Conservation (phyloP, 1,140 invertebrate genomes). For the Phocides pigmalion region DNA sequence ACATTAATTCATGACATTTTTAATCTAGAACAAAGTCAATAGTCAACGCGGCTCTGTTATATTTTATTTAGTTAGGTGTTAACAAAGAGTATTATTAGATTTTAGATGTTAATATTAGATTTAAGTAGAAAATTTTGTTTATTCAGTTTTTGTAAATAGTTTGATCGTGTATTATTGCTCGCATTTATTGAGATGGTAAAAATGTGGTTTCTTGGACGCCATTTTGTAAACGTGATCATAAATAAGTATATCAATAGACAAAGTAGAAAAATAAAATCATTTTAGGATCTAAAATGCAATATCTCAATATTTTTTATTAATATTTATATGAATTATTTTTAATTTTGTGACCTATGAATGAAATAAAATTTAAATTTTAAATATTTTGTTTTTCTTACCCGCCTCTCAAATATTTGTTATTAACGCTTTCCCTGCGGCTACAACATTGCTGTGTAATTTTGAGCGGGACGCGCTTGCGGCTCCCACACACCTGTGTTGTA, state of each 20-base stretch:
- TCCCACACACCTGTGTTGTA: no score
- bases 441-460: no score
- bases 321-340: slow-evolving; percentile 28
- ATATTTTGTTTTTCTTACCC: no score
- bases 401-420: no score
- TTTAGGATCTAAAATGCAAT: slow-evolving; percentile 32
- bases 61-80: slow-evolving; percentile 46
- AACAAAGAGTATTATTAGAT: slow-evolving; percentile 69
- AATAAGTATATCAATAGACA: not conserved
- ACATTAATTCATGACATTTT: slow-evolving; percentile 17
- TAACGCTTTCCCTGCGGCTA: no score
- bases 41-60: slow-evolving; percentile 3
- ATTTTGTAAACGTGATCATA: slow-evolving; percentile 5
- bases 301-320: slow-evolving; percentile 39
- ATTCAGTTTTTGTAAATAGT: slow-evolving; percentile 51
- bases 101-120: slow-evolving; percentile 60
- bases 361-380: slow-evolving; percentile 27
- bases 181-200: slow-evolving; percentile 61
- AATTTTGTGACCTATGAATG: slow-evolving; percentile 32
- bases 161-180: slow-evolving; percentile 51
- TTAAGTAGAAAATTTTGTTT: slow-evolving; percentile 73
- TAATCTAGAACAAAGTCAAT: slow-evolving; percentile 42
- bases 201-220: slow-evolving; percentile 59
- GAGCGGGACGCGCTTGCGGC: no score
- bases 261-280: not conserved